These are phyloP conservation scores for Parauchenoglanis ngamensis DNA, from an alignment of 2,797 vertebrate species.

Conservation along the genomic window DNA sequence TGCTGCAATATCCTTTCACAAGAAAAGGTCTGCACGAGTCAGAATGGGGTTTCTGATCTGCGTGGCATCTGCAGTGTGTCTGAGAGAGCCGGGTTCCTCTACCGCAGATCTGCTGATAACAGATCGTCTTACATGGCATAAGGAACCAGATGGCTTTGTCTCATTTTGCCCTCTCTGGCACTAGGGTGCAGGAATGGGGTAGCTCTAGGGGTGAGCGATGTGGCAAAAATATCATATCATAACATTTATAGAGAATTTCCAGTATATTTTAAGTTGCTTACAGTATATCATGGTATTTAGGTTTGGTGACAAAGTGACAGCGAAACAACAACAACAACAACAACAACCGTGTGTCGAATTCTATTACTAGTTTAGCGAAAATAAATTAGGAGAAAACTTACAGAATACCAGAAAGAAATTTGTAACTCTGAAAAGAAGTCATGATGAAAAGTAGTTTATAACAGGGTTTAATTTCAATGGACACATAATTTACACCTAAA, in stretches of 20 bases:
- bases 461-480: constrained; percentile 6
- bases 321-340: background rate
- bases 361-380: background rate
- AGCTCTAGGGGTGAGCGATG: constrained; percentile 3
- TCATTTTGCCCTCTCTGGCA: constrained; percentile 31
- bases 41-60: constrained; percentile 3
- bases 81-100: background rate
- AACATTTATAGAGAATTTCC: constrained; percentile 1
- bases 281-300: background rate
- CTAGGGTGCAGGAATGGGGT: constrained; percentile 13
- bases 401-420: background rate
- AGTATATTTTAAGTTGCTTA: constrained; percentile 13
- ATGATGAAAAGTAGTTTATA: background rate
- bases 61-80: constrained; percentile 23
- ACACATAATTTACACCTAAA: constrained; percentile 16
- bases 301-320: background rate
- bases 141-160: constrained; percentile 40
- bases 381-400: background rate
- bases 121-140: constrained; percentile 37
- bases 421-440: background rate
- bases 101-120: constrained; percentile 26
- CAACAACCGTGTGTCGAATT: background rate
- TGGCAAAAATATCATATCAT: constrained; percentile 10
- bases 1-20: constrained; percentile 16
- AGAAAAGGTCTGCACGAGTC: constrained; percentile 8